Evolutionary conservation across 2,113 vertebrate genomes (phyloP), one percentile per base, ranked within the genome.

Genomic region (Rhinolophus ferrumequinum): DNA sequence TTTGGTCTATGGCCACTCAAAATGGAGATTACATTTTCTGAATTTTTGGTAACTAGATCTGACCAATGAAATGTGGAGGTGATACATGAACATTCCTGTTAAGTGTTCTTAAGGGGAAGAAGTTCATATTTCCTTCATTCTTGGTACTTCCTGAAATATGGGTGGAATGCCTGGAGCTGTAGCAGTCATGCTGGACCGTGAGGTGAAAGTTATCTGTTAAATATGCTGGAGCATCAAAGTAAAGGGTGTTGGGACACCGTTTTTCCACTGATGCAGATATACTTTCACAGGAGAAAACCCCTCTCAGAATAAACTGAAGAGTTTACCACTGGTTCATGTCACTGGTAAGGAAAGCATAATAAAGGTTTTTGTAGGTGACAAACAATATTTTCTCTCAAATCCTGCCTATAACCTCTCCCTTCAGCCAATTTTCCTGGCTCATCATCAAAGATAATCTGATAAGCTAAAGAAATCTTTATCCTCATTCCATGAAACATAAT

Each of bases 291-390:
- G 76, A 95, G 35, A 97, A 95, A 83, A 72, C 15, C 62, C 44
- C 66, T 93, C 95, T 96, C 70, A 77, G 93, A 92, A 92, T 73
- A 90, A 93, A 80, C 21, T 38, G 4, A 91, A 80, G 85, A 62
- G 41, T 88, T 94, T 93, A 64, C 24, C 30, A 75, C 56, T 6
- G 0, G 33, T 24, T 89, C 13, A 14, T 73, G n/a, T 70, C 30
- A 69, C 21, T 30, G 80, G 33, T 60, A 87, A 92, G 19, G 1
- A 96, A 92, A 66, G 15, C 44, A 75, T 92, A 73, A 41, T n/a
- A 87, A 93, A 21, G 30, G 24, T 28, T 77, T 93, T 95, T 95
- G 82, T 93, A 72, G 47, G 38, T 92, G 47, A 52, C 50, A 35
- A 72, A n/a, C 22, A 44, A 84, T 21, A 62, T 38, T 83, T 44